Base-by-base conservation (phyloP, 2,113 vertebrate species). In the Ptyas mucosa region DNA sequence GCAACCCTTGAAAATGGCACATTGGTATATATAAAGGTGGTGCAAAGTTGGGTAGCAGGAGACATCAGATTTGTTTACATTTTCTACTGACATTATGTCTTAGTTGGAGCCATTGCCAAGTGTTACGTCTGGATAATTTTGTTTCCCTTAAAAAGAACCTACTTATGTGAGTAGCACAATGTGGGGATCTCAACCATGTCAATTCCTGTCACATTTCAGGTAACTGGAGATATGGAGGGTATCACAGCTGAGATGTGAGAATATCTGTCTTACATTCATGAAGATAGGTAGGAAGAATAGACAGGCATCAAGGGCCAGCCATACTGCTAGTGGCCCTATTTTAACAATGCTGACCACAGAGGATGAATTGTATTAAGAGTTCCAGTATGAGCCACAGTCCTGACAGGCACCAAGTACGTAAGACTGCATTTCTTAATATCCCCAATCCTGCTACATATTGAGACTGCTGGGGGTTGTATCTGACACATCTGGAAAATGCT, bases 11-110 rank as follows among this genome's bases (percentile, higher is more conserved):
- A 15, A 43, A 90, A 89, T 90, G 89, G 92, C 89, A 93, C 89
- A 29, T 90, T 90, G 92, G 92, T 93, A 57, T 91, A 53, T 87
- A 92, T 90, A 87, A 87, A 93, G 92, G n/a, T 93, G 92, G 34
- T 90, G 55, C 89, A 43, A 90, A 43, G 21, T 64, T 64, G 89
- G 89, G 39, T n/a, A 93, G 92, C 89, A 93, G 89, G 81, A 90
- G 55, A 53, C 54, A 90, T 93, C 75, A 29, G 46, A 29, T 29
- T 53, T 49, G 52, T 3, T 87, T 75, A 51, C 52, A 81, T 55
- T 90, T 64, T 90, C n/a, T 49, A 24, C 11, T 8, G 15, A 57
- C 89, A n/a, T n/a, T 64, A 20, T 34, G 39, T 14, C 21, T 93
- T 49, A 53, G 5, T 55, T 26, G 24, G 92, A 89, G 26, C 89